Evolutionary conservation across 2,888 invertebrate species (phyloP).

Genomic region (Monoplex corrugatus): DNA sequence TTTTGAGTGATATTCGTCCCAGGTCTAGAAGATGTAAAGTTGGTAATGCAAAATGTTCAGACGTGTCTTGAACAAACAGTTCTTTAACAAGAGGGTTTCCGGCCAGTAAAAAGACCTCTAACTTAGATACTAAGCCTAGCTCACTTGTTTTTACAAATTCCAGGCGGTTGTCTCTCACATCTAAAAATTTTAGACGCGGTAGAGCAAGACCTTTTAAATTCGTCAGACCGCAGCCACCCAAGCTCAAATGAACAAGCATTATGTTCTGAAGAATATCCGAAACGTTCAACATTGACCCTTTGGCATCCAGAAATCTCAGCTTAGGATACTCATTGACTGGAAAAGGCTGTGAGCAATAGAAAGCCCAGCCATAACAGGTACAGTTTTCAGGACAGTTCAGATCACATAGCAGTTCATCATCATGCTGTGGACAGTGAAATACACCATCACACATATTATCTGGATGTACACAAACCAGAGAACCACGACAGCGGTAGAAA

Average conservation of each 20-base stretch:
- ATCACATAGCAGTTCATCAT: not conserved
- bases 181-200: not conserved
- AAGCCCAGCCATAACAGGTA: not conserved
- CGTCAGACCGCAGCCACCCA: not conserved
- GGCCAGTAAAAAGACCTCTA: not conserved
- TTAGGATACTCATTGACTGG: not conserved
- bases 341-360: not conserved
- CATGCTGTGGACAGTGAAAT: not conserved
- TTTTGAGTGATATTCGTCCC: not conserved
- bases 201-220: not conserved
- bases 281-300: not conserved
- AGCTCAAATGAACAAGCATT: not conserved
- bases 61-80: not conserved
- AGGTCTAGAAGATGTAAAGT: not conserved
- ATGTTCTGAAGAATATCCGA: not conserved
- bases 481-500: not conserved
- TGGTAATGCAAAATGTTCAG: not conserved
- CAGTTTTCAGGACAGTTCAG: not conserved
- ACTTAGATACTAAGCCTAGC: not conserved
- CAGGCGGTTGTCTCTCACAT: slow-evolving; percentile 10
- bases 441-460: slow-evolving; percentile 20
- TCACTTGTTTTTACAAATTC: not conserved
- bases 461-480: not conserved
- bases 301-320: not conserved
- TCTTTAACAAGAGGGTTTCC: not conserved